Evolutionary conservation across 2,888 invertebrate species (phyloP), one percentile per base, ranked within the genome.

Genomic region (Hyles lineata): DNA sequence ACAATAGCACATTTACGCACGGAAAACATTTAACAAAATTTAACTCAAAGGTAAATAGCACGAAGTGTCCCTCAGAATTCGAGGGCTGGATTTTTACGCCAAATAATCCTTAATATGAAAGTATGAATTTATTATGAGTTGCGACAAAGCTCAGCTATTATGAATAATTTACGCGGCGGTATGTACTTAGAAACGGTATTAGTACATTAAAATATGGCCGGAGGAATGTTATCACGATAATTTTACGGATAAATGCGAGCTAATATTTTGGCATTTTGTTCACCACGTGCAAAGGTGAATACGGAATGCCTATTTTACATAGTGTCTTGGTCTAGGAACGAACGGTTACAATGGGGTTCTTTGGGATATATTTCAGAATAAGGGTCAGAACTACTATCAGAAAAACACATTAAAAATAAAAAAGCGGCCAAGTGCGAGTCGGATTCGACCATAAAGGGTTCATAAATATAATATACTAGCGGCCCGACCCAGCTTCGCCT

Each of bases 41-140:
- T 11, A 23, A 43, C n/a, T 61, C 11, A 23, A 55, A 63, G 71
- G 29, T 52, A 62, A 63, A 62, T 32, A 63, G 62, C 25, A 55
- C 29, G 32, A 52, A 62, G 25, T 52, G 52, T 52, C 32, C 62
- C 63, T 71, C 52, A 61, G n/a, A 63, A 62, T 71, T 71, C 62
- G 32, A 55, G 50, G 23, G 29, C 50, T 21, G 15, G 55, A 62
- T 55, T 71, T 71, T 63, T 71, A 71, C 63, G 50, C 71, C 62
- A 63, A 71, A 71, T 71, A 55, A 71, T 71, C 55, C 71, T 55
- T 71, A 63, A 71, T 71, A 71, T 52, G 62, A 63, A 55, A 71
- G 55, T 71, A 63, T 71, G 71, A 71, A 71, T 71, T 71, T 71
- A 71, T 63, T 71, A 71, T 71, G 61, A 52, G 25, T n/a, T 71